These are phyloP conservation scores for Orestias chungarensis DNA, from an alignment of 2,797 vertebrate species.

Conservation along the genomic window DNA sequence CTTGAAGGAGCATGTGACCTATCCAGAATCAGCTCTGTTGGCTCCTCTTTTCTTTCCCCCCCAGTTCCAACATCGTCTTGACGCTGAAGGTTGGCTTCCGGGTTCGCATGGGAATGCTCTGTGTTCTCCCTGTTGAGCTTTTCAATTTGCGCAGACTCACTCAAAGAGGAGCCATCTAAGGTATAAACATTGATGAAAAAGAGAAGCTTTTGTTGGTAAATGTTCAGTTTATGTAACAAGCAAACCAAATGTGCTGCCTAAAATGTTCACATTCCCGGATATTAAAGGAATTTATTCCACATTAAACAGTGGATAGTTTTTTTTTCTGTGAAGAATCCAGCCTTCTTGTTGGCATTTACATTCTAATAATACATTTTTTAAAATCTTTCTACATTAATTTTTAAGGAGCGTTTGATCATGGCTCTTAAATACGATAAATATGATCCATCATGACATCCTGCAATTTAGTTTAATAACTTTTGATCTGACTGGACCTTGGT, in stretches of 20 bases:
- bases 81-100: conserved; percentile 38
- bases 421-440: no score
- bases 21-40: conserved; percentile 54
- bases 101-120: conserved; percentile 58
- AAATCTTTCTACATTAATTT: no score
- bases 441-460: background rate
- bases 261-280: background rate
- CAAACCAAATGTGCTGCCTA: background rate
- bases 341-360: no score
- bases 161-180: conserved; percentile 74
- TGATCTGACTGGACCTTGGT: background rate
- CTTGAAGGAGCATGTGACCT: conserved; percentile 7
- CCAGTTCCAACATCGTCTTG: conserved; percentile 34
- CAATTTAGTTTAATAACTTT: background rate
- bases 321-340: no score
- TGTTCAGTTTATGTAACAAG: no score
- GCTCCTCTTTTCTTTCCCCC: conserved; percentile 20
- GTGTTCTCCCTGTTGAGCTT: conserved; percentile 87
- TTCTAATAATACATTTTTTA: no score
- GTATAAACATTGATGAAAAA: conserved; percentile 25
- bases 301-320: no score
- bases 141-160: conserved; percentile 74
- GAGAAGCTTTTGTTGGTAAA: background rate
- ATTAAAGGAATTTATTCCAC: no score
- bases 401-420: no score